Evolutionary conservation across 2,888 invertebrate species (phyloP), one percentile per base, ranked within the genome.

Genomic region (Eupithecia centaureata): DNA sequence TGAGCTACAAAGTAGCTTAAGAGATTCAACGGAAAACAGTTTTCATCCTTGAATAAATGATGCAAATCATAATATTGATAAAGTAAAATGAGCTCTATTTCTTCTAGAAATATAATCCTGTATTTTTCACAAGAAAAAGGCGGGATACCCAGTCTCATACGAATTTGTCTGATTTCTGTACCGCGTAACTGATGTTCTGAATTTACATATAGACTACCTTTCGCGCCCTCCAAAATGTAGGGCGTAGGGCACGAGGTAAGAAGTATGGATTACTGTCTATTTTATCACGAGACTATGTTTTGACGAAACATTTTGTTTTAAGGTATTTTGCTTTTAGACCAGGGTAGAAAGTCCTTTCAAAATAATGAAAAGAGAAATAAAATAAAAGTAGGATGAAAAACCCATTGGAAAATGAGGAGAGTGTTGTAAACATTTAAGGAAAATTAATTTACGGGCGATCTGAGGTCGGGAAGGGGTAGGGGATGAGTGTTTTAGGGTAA

Each of bases 141-240:
- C 62, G 59, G 56, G 61, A 68, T 67, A 72, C 67, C 63, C 67
- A 63, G 69, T 68, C 68, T 67, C 70, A 65, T 70, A 73, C 69
- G 71, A 71, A 73, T 72, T 73, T 71, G 71, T 70, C 72, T 72
- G 71, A 61, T 64, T 71, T 73, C 72, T 73, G 68, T 75, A 67
- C 68, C 52, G 47, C 63, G 67, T 73, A 72, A 72, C 73, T 75
- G 72, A 75, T 75, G 71, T 72, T 60, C 70, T 18, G 65, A 72
- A 75, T 75, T 75, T 68, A 67, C 75, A 75, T 73, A 75, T 75
- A 75, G 75, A 75, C 73, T 75, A 72, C 73, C 65, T 72, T 74
- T 71, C 22, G 47, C 47, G 47, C 30, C 54, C 54, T 56, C 5
- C 52, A 66, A 67, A 71, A 72, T 75, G 67, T 64, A 69, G 70